Evolutionary conservation across 2,113 vertebrate species (phyloP), one percentile per base, ranked within the genome.

Genomic region (Tauraco erythrolophus): DNA sequence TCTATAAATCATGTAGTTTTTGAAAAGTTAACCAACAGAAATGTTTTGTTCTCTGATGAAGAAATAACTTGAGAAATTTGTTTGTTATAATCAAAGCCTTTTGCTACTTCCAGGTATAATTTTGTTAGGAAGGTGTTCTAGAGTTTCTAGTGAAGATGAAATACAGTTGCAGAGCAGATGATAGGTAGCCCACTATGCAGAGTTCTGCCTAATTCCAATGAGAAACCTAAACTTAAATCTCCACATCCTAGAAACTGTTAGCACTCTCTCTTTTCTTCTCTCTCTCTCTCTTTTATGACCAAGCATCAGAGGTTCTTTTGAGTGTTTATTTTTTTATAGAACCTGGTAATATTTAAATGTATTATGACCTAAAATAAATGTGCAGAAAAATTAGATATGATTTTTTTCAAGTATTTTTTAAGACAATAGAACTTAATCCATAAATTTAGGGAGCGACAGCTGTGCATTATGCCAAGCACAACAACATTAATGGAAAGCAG

Each of bases 341-440:
- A 92, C 65, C 21, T 83, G 54, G 17, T 70, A 61, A 58, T 77
- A 86, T 51, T 86, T 81, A 50, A 76, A 41, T 45, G 15, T 21
- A 30, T 77, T 62, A 16, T 54, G 10, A 9, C 9, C 54, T 91
- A 74, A 88, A 84, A 89, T 86, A 80, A 45, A 66, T 28, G n/a
- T 48, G 27, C 5, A 46, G 62, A 66, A 62, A 84, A 35, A 50
- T 33, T 18, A 65, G 22, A 75, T 2, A 77, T 8, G 6, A 64
- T 76, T 90, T 93, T 92, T 92, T 92, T 68, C 24, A 83, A 76
- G 31, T 25, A 24, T 91, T 96, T 80, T 68, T 71, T 53, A 77
- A 89, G 28, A 46, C 24, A 91, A 35, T 43, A 74, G 43, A 91
- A 86, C 37, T 72, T 70, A 84, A 77, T 9, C 4, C 7, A 46